phyloP scores from a whole-genome alignment of 2,797 vertebrate genomes.

The Antennarius maculatus region DNA sequence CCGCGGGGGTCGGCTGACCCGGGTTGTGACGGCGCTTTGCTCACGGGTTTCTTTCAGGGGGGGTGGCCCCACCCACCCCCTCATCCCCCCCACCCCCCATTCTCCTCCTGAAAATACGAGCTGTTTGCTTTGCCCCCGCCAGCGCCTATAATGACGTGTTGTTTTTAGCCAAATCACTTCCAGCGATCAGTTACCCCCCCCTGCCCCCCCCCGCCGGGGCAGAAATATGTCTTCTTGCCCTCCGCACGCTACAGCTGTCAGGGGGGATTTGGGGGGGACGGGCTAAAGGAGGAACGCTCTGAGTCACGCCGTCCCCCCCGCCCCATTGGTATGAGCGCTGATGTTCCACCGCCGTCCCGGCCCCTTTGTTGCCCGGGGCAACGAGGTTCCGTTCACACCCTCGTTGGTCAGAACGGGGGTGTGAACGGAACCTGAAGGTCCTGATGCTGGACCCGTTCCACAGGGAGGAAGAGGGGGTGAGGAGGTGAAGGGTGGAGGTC shows the following conservation, averaged over 20 bases:
- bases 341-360: not conserved
- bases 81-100: slow-evolving; percentile 9
- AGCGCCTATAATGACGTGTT: slow-evolving; percentile 93
- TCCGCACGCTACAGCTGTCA: slow-evolving; percentile 90
- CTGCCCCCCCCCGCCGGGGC: slow-evolving; percentile 72
- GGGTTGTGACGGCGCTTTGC: slow-evolving; percentile 40
- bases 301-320: slow-evolving; percentile 51
- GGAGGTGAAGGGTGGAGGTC: too few relatives aligned
- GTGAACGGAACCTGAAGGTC: too few relatives aligned
- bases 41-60: not conserved
- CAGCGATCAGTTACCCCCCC: slow-evolving; percentile 88
- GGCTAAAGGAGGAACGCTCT: slow-evolving; percentile 70
- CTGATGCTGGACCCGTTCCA: too few relatives aligned
- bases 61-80: not conserved
- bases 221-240: slow-evolving; percentile 91
- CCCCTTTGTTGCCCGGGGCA: too few relatives aligned
- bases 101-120: slow-evolving; percentile 85
- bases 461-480: too few relatives aligned
- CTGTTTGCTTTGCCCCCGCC: slow-evolving; percentile 92
- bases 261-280: slow-evolving; percentile 85
- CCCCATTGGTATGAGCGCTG: not conserved
- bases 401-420: too few relatives aligned
- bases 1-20: slow-evolving; percentile 42
- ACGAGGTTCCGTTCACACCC: too few relatives aligned
- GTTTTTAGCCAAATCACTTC: slow-evolving; percentile 97